Base-by-base conservation (phyloP, 2,113 vertebrate genomes). In the Delphinapterus leucas region DNA sequence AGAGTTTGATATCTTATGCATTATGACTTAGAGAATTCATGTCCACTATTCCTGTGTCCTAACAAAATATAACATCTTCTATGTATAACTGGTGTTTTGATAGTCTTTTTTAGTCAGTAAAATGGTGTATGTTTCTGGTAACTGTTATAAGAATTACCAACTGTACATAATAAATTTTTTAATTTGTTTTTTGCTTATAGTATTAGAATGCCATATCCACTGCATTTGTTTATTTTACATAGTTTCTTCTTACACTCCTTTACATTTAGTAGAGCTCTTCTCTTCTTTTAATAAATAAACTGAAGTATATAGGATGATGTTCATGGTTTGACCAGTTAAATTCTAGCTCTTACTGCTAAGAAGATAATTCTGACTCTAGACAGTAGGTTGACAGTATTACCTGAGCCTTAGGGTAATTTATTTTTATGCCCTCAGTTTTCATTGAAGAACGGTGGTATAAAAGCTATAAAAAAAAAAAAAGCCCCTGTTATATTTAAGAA, bases 311-410 rank as follows among this genome's bases (percentile, higher is more conserved):
- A 28, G 23, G 18, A 8, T 92, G 25, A 36, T 63, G 9, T 38
- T 95, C 73, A 88, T 95, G n/a, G 60, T 88, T 93, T 90, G 74
- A 60, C 17, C 13, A 74, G 21, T 87, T 81, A 91, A 82, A 61
- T 23, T 70, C 17, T 65, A 84, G 14, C 53, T 83, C 0, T 60
- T 60, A 63, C 25, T 86, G 71, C 41, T 63, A 63, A 90, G 47
- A 58, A 67, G 73, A 15, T 86, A 76, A 47, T 95, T 88, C 31
- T 93, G 47, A 90, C 17, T 91, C 31, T 65, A 49, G 13, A 71
- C 8, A 58, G 26, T 81, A 53, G 17, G 3, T 67, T 9, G 11
- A 31, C 74, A 93, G 3, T 74, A 44, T 67, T 83, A 33, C 13
- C 26, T 89, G 33, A 84, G 14, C 20, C 55, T 81, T 87, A 28